Conservation (phyloP, 2,888 invertebrate species). For the Tolmerus cingulatus region DNA sequence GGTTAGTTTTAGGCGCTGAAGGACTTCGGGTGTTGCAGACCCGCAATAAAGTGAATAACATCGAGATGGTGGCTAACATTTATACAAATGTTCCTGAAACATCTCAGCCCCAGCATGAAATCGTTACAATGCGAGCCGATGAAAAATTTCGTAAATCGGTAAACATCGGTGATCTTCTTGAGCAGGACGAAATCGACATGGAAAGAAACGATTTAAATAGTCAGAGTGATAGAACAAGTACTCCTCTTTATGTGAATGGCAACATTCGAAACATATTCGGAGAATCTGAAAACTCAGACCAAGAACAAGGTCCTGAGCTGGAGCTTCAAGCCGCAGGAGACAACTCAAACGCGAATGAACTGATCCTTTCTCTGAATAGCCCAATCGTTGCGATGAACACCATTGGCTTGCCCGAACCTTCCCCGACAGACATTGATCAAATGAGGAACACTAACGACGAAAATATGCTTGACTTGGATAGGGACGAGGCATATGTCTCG, state of each 20-base stretch:
- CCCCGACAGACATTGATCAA: background rate
- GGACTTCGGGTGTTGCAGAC: slow-evolving; percentile 52
- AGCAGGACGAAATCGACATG: slow-evolving; percentile 56
- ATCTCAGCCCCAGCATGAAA: slow-evolving; percentile 69
- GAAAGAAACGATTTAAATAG: slow-evolving; percentile 57
- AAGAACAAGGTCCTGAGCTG: background rate
- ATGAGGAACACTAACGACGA: slow-evolving; percentile 49
- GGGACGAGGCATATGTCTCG: slow-evolving; percentile 60
- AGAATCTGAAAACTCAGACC: slow-evolving; percentile 6
- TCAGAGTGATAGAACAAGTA: slow-evolving; percentile 54
- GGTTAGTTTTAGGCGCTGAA: slow-evolving; percentile 63
- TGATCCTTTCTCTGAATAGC: slow-evolving; percentile 43
- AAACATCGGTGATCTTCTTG: slow-evolving; percentile 57
- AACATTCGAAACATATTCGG: slow-evolving; percentile 49
- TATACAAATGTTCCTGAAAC: slow-evolving; percentile 73
- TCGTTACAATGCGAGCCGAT: slow-evolving; percentile 57
- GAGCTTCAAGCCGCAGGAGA: background rate
- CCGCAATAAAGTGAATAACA: slow-evolving; percentile 60
- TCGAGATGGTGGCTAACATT: slow-evolving; percentile 66
- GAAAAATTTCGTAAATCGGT: slow-evolving; percentile 56
- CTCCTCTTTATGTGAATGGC: slow-evolving; percentile 60
- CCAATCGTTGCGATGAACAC: slow-evolving; percentile 58
- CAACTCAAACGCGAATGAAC: slow-evolving; percentile 29
- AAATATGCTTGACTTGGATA: slow-evolving; percentile 54
- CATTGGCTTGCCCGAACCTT: slow-evolving; percentile 55